phyloP scores from a whole-genome alignment of 2,888 invertebrate genomes.

The Arge pagana region DNA sequence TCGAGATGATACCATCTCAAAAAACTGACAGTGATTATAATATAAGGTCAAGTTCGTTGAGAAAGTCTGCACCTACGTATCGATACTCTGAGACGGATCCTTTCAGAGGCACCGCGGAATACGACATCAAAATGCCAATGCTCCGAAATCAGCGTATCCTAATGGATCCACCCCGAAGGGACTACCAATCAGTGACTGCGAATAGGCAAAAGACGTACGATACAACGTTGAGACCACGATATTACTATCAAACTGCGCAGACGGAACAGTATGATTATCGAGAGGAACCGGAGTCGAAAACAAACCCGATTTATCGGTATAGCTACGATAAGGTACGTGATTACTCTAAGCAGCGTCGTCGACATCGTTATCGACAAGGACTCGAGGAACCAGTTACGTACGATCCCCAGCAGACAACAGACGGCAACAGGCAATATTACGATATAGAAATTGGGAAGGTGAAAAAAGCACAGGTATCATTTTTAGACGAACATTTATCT shows the following conservation, averaged over 20 bases:
- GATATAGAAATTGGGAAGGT: constrained; percentile 34
- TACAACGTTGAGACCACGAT: constrained; percentile 32
- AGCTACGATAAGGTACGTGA: constrained; percentile 69
- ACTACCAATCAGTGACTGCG: constrained; percentile 40
- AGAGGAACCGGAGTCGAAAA: constrained; percentile 43
- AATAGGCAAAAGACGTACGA: constrained; percentile 39
- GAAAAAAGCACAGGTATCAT: constrained; percentile 27
- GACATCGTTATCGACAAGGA: constrained; percentile 27
- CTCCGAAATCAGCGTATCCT: constrained; percentile 39
- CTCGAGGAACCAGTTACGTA: constrained; percentile 31
- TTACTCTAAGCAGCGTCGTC: constrained; percentile 43
- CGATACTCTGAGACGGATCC: constrained; percentile 35
- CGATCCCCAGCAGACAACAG: constrained; percentile 56
- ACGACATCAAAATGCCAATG: constrained; percentile 30
- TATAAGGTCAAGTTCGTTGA: constrained; percentile 40
- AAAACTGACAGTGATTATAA: constrained; percentile 41
- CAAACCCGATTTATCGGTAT: constrained; percentile 74
- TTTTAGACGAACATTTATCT: constrained; percentile 64
- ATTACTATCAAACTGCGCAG: constrained; percentile 55
- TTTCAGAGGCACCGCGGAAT: constrained; percentile 29
- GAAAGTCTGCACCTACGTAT: constrained; percentile 42
- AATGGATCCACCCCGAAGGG: constrained; percentile 37
- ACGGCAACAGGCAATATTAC: constrained; percentile 50
- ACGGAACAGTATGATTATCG: constrained; percentile 36
- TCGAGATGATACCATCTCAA: constrained; percentile 33